Evolutionary conservation across 2,113 vertebrate genomes (phyloP).

Genomic region (Spheniscus mendiculus): DNA sequence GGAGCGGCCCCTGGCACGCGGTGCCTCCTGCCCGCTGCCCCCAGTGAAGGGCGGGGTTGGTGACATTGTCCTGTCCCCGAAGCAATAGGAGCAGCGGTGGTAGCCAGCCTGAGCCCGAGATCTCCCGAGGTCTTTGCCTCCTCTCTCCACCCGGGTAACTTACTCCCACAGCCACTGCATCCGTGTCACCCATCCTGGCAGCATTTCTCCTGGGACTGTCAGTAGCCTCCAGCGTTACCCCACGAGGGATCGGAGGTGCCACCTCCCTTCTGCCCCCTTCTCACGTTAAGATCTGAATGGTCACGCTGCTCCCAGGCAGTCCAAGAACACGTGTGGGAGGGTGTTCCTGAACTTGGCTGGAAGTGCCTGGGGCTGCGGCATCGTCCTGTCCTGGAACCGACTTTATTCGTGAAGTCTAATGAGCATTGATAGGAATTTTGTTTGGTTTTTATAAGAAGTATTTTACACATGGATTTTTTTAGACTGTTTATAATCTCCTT

Average conservation of each 20-base stretch:
- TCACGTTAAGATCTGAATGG: rapidly evolving
- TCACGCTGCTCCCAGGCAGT: neutral
- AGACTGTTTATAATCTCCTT: slow-evolving; percentile 41
- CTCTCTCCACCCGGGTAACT: neutral
- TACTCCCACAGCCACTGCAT: neutral
- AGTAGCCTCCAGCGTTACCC: neutral
- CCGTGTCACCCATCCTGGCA: rapidly evolving
- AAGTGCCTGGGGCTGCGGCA: neutral
- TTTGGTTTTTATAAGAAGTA: slow-evolving; percentile 61
- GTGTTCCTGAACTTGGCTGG: neutral
- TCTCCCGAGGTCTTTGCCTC: neutral
- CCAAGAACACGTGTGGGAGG: neutral
- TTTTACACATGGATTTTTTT: slow-evolving; percentile 57
- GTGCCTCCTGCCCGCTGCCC: neutral
- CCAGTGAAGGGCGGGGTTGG: neutral
- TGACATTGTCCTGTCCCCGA: neutral
- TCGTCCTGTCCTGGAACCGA: neutral
- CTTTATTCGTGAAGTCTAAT: neutral
- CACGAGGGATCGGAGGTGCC: neutral
- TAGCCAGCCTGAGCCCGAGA: neutral
- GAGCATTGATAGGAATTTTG: slow-evolving; percentile 23
- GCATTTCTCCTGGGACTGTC: neutral
- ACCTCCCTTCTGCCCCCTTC: neutral
- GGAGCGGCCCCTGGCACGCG: neutral
- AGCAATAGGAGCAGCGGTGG: neutral